Evolutionary conservation across 2,797 vertebrate species (phyloP).

Genomic region (Squalus acanthias): DNA sequence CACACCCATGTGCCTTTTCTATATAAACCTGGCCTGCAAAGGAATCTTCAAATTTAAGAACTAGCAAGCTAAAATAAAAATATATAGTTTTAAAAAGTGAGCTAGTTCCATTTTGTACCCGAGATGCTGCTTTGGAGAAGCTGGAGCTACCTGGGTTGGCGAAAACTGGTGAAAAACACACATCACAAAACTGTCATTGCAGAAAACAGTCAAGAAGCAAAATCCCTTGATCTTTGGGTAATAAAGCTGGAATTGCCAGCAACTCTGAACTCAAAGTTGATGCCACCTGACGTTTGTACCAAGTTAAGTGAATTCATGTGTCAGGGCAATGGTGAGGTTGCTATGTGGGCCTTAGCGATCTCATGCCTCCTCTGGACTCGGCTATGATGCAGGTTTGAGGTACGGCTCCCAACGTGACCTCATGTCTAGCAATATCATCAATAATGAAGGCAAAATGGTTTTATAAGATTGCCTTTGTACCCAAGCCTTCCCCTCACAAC

Average conservation of each 20-base stretch:
- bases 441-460: background rate
- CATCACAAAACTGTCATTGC: background rate
- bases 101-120: background rate
- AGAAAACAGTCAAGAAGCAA: background rate
- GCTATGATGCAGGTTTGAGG: background rate
- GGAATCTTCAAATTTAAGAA: background rate
- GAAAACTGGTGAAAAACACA: background rate
- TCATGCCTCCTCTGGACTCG: background rate
- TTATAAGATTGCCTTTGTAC: background rate
- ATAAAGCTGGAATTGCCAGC: background rate
- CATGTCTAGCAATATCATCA: background rate
- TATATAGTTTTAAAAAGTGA: background rate
- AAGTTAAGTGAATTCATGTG: background rate
- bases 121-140: background rate
- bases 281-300: background rate
- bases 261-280: constrained; percentile 1
- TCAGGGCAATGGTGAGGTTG: background rate
- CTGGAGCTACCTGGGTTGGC: background rate
- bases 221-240: background rate
- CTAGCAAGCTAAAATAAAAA: background rate
- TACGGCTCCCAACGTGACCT: background rate
- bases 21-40: background rate
- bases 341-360: background rate
- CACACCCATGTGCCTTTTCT: background rate
- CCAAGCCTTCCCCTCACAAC: too few species aligned